phyloP scores from a whole-genome alignment of 2,113 vertebrate genomes.

The Oriolus oriolus region DNA sequence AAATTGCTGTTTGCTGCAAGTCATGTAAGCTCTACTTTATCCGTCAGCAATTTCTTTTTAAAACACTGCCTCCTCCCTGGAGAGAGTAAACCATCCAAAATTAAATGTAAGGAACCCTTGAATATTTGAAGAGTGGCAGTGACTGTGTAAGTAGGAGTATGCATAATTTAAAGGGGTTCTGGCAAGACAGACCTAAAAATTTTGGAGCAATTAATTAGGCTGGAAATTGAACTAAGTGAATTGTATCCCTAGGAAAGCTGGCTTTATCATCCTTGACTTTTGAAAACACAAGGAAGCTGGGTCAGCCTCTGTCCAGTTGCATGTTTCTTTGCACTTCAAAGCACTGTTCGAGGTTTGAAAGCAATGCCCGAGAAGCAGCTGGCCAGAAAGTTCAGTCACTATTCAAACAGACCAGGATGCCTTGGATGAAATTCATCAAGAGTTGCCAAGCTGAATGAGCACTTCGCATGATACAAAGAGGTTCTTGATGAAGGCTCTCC shows the following conservation, averaged over 20 bases:
- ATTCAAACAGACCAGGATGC: background rate
- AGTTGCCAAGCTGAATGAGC: background rate
- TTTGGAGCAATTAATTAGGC: background rate
- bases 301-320: background rate
- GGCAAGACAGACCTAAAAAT: conserved; percentile 21
- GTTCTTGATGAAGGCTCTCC: background rate
- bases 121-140: conserved; percentile 35
- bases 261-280: background rate
- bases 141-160: conserved; percentile 10
- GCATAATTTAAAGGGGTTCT: conserved; percentile 33
- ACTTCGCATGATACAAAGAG: background rate
- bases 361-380: background rate
- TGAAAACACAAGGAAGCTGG: background rate
- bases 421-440: background rate
- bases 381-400: background rate
- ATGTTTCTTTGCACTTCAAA: background rate
- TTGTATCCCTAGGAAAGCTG: background rate
- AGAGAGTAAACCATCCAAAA: conserved; percentile 14
- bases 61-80: conserved; percentile 1
- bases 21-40: background rate
- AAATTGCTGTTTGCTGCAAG: background rate
- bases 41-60: background rate
- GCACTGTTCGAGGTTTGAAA: background rate
- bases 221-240: background rate
- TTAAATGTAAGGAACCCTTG: conserved; percentile 35